Evolutionary conservation across 2,797 vertebrate species (phyloP), one percentile per base, ranked within the genome.

Genomic region (Xenopus petersii): DNA sequence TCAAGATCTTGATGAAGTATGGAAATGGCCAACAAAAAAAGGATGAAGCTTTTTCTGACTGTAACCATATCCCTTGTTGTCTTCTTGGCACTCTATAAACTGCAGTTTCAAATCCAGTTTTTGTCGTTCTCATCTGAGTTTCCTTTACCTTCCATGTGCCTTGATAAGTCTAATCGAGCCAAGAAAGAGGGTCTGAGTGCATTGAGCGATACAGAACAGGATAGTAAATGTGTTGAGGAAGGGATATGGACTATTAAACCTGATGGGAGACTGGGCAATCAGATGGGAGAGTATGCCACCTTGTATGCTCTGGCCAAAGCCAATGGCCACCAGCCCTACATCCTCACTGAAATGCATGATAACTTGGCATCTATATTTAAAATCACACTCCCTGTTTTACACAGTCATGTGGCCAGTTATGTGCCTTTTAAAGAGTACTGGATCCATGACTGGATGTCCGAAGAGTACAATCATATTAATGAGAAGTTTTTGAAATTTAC

Each of bases 381-480:
- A 24, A 78, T 84, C 72, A 80, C 77, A 2, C 74, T 87, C 55
- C 84, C 86, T 0, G 79, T 82, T 36, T 74, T 87, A 60, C 68
- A 66, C 0, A 42, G 62, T 0, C 65, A 75, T 24, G 66, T 75
- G 36, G 79, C 77, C 36, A 3, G n/a, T 0, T 16, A 0, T 3
- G 65, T 33, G 0, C 33, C 62, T 0, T 86, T 86, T 84, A 64
- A 0, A 7, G 0, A 68, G 15, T 64, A 81, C 56, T 7, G n/a
- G 11, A 73, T 87, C 0, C 82, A 83, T 0, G 83, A 88, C 79
- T 89, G 87, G 86, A 85, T 89, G 87, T 82, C 81, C 0, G 80
- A 84, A 51, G 80, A 82, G 21, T 87, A 87, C 1, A 33, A 64
- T 12, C 79, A 10, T n/a, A 10, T 87, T 60, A 8, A 77, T 2